Conservation (phyloP, 1,140 invertebrate genomes). For the Drosophila aff. region DNA sequence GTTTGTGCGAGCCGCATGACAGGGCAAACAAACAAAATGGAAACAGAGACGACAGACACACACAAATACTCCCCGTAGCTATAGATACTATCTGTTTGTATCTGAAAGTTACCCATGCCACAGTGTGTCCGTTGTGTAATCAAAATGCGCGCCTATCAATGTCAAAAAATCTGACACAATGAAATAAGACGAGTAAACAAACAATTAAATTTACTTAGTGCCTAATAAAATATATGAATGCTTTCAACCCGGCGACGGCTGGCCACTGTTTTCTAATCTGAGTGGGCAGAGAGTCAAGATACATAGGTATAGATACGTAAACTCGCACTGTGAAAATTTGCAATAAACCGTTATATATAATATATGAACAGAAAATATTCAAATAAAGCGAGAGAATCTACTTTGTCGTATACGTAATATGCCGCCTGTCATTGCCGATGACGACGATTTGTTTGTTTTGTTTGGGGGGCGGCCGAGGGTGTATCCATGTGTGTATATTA, state of each 20-base stretch:
- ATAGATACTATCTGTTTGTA: constrained; percentile 38
- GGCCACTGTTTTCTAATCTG: constrained; percentile 36
- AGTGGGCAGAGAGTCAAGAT: constrained; percentile 35
- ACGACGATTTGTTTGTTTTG: constrained; percentile 16
- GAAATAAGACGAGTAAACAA: constrained; percentile 80
- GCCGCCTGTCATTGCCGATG: constrained; percentile 38
- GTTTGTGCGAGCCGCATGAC: constrained; percentile 38
- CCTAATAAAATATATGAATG: constrained; percentile 82
- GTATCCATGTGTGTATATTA: constrained; percentile 33
- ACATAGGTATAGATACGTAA: constrained; percentile 27
- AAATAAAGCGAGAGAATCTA: constrained; percentile 24
- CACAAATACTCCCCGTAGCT: constrained; percentile 26
- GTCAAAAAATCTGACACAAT: constrained; percentile 83
- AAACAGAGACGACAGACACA: constrained; percentile 24
- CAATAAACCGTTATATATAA: background rate
- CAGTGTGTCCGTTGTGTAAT: constrained; percentile 66
- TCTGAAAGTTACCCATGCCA: constrained; percentile 29
- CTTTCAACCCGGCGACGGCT: constrained; percentile 11
- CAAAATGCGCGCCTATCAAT: constrained; percentile 83
- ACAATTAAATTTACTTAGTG: constrained; percentile 81
- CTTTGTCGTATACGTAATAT: constrained; percentile 67
- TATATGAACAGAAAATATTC: constrained; percentile 5
- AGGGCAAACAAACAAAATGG: constrained; percentile 36
- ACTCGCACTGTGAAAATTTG: constrained; percentile 4
- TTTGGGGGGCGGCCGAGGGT: constrained; percentile 2